phyloP scores from a whole-genome alignment of 1,140 invertebrate genomes.

The Platorchestia sp. region DNA sequence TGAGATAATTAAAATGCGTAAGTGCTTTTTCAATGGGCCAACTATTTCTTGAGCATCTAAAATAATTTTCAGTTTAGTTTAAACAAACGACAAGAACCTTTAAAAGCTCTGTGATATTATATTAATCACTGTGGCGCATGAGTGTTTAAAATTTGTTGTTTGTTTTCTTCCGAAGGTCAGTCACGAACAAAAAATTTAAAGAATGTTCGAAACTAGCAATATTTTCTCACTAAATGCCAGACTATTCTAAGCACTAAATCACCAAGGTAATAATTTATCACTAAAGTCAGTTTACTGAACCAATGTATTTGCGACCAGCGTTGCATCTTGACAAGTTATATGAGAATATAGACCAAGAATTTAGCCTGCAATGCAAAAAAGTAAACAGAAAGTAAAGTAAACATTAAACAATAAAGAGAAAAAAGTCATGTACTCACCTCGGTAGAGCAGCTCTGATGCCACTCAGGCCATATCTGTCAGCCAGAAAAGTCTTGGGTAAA shows the following conservation, averaged over 20 bases:
- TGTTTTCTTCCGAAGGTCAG: neutral
- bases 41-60: neutral
- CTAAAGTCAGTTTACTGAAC: neutral
- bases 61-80: neutral
- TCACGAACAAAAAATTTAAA: neutral
- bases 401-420: neutral
- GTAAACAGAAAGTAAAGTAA: neutral
- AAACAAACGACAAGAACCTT: neutral
- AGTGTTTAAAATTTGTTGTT: neutral
- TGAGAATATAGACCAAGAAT: neutral
- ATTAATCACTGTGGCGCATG: neutral
- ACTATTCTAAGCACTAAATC: neutral
- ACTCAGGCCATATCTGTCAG: constrained; percentile 40
- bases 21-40: neutral
- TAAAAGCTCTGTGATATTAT: neutral
- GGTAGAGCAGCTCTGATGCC: constrained; percentile 34
- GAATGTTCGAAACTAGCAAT: neutral
- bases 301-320: neutral
- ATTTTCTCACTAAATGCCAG: neutral
- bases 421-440: neutral
- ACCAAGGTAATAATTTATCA: too few relatives aligned
- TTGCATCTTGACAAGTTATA: neutral
- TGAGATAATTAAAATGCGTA: neutral
- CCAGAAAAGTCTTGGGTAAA: constrained; percentile 29
- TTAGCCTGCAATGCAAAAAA: neutral